phyloP scores from a whole-genome alignment of 2,888 invertebrate genomes.

The Pyrrhosoma nymphula region DNA sequence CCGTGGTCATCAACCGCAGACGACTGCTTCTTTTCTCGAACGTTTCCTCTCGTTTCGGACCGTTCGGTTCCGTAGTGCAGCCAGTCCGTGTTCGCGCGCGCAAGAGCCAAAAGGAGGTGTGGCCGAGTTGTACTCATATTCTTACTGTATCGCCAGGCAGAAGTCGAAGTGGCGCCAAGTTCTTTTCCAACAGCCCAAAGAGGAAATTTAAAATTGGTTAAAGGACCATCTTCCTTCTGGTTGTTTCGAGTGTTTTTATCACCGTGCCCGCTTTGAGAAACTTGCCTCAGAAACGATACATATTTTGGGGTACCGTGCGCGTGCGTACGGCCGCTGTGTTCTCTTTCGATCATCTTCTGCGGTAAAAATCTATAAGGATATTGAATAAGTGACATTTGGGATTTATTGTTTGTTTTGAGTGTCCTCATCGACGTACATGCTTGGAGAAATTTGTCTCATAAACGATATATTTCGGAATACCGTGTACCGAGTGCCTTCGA shows the following conservation, averaged over 20 bases:
- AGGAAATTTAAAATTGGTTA: no score
- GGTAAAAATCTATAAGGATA: no score
- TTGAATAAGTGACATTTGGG: no score
- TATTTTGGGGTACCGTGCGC: background rate
- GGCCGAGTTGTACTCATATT: background rate
- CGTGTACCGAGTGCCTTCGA: background rate
- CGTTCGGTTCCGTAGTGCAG: background rate
- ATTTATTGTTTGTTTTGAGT: no score
- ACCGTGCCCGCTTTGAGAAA: background rate
- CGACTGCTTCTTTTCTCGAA: background rate
- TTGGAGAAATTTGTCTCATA: no score
- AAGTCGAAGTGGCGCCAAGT: background rate
- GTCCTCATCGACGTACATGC: no score
- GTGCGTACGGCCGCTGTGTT: no score
- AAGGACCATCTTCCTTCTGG: no score
- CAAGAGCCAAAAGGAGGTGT: background rate
- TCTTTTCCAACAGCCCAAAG: no score
- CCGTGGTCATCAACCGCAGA: conserved; percentile 53
- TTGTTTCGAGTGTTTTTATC: background rate
- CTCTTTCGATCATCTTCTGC: no score
- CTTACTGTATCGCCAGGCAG: background rate
- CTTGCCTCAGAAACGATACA: background rate
- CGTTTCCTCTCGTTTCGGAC: background rate
- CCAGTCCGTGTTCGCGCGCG: background rate
- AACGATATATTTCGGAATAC: background rate